Percentiles rank a stretch among this genome's conserved stretches.
phyloP scores from a whole-genome alignment of 2,797 vertebrate species.

The Acridotheres tristis region DNA sequence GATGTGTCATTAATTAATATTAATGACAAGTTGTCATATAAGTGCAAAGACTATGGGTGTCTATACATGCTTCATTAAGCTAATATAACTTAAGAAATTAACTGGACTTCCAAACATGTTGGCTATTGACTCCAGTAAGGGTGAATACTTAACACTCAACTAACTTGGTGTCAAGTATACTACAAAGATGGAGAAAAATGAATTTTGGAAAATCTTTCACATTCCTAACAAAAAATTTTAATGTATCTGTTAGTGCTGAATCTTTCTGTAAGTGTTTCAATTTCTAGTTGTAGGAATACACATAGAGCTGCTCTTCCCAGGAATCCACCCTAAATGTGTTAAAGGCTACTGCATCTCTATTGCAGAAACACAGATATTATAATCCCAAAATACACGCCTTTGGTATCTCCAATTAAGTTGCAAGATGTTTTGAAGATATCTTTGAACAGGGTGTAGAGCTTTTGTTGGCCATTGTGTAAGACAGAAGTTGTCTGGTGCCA shows the following conservation, averaged over 20 bases:
- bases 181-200: background rate
- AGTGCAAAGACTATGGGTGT: slow-evolving; percentile 28
- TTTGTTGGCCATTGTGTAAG: background rate
- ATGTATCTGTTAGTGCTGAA: background rate
- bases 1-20: slow-evolving; percentile 70
- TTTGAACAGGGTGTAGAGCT: background rate
- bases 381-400: background rate
- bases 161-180: background rate
- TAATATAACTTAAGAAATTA: slow-evolving; percentile 49
- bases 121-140: background rate
- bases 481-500: background rate
- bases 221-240: background rate
- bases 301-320: background rate
- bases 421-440: background rate
- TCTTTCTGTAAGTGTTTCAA: background rate
- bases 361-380: background rate
- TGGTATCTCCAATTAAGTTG: background rate
- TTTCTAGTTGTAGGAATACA: background rate
- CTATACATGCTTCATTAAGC: slow-evolving; percentile 53
- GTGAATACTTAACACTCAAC: background rate
- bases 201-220: background rate
- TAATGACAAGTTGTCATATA: slow-evolving; percentile 63
- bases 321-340: background rate
- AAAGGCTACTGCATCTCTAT: background rate
- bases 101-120: slow-evolving; percentile 21